Percentiles rank a stretch among this genome's conserved stretches.
Conservation (phyloP, 2,113 vertebrate genomes). For the Brachionichthys hirsutus region DNA sequence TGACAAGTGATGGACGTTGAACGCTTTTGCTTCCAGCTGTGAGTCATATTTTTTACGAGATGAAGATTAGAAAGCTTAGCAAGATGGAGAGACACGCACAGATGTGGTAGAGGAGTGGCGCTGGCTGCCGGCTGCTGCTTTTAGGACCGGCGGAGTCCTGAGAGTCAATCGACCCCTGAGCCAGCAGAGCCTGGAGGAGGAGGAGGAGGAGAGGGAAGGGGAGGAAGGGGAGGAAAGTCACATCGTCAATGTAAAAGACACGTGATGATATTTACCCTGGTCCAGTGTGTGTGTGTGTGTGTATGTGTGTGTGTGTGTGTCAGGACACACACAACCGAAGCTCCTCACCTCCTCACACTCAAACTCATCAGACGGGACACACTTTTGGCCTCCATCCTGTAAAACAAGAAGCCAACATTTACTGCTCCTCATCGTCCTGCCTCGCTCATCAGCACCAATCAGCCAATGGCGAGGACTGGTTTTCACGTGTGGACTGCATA, state of each 20-base stretch:
- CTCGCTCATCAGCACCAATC: not conserved
- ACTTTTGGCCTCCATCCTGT: constrained; percentile 67
- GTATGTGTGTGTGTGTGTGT: not conserved
- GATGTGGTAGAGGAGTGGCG: constrained; percentile 17
- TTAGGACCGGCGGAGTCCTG: constrained; percentile 37
- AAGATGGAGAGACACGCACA: constrained; percentile 43
- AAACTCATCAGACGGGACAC: constrained; percentile 58
- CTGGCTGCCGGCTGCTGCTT: constrained; percentile 45
- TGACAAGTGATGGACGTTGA: too few relatives aligned
- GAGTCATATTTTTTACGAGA: constrained; percentile 25
- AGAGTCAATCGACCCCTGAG: constrained; percentile 57
- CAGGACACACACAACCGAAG: not conserved
- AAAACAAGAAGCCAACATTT: constrained; percentile 34
- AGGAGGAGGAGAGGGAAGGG: not conserved
- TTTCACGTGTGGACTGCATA: too few relatives aligned
- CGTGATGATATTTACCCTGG: too few relatives aligned
- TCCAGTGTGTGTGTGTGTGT: not conserved
- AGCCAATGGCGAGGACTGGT: not conserved
- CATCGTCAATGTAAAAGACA: too few relatives aligned
- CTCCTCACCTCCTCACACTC: constrained; percentile 69
- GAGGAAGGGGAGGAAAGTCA: not conserved
- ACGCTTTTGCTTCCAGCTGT: too few relatives aligned
- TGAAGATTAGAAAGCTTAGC: constrained; percentile 24
- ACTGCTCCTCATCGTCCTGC: not conserved
- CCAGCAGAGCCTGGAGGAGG: constrained; percentile 50